Conservation (phyloP, 2,888 invertebrate species). For the Nycteola revayana region DNA sequence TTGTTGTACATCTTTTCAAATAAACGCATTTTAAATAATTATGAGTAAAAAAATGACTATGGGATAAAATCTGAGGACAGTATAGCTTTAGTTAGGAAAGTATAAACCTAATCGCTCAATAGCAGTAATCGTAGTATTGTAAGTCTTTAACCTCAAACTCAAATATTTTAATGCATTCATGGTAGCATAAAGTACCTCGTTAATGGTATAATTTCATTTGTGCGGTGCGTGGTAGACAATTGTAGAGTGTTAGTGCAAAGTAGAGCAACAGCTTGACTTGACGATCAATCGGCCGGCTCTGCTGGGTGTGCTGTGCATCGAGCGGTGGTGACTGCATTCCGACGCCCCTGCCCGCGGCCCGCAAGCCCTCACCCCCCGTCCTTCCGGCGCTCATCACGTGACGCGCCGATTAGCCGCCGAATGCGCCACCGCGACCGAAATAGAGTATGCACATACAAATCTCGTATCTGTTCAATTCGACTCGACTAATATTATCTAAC, state of each 20-base stretch:
- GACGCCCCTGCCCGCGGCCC: slow-evolving; percentile 50
- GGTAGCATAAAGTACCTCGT: neutral
- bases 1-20: too few species aligned
- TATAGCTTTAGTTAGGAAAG: too few species aligned
- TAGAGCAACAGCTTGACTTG: slow-evolving; percentile 37
- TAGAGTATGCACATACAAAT: slow-evolving; percentile 70
- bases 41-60: too few species aligned
- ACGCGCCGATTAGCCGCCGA: slow-evolving; percentile 77
- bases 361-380: slow-evolving; percentile 66
- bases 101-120: too few species aligned
- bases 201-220: slow-evolving; percentile 22
- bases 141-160: too few species aligned
- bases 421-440: slow-evolving; percentile 78
- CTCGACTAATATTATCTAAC: slow-evolving; percentile 45
- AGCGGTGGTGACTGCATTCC: slow-evolving; percentile 79
- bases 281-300: slow-evolving; percentile 66
- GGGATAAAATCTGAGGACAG: too few species aligned
- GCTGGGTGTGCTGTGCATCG: slow-evolving; percentile 55
- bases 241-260: slow-evolving; percentile 31
- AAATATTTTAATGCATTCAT: too few species aligned
- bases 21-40: too few species aligned
- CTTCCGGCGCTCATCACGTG: slow-evolving; percentile 79
- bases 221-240: slow-evolving; percentile 3
- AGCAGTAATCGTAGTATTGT: too few species aligned
- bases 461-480: slow-evolving; percentile 28